Evolutionary conservation across 35 echinoderm and acorn worm species (phyloP), one percentile per base, ranked within the genome.

Genomic region (Ptychodera flava): DNA sequence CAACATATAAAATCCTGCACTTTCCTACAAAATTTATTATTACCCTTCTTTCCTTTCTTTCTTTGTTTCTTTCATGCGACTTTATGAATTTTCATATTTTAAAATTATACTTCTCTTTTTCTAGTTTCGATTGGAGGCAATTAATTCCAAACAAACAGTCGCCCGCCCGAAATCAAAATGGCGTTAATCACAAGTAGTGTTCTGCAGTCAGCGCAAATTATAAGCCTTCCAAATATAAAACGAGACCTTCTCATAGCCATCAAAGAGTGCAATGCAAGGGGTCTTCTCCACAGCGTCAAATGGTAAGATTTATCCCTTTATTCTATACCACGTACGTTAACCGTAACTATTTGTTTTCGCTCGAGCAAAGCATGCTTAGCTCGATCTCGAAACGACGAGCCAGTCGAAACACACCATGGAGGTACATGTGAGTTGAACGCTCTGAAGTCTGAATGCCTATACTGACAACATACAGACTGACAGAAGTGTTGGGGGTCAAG

Each of bases 241-340:
- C 80, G 90, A 38, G 94, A 96, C 79, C 84, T 96, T 15, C 35
- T 92, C 29, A 78, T 79, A 16, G 88, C 88, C 22, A 92, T 89
- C 32, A 91, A 89, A 79, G 85, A 90, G 33, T 96, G 91, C 76
- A 76, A 80, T 31, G 87, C 92, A 38, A 89, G 91, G 85, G 91
- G 93, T 0, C 90, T 96, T 78, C 79, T 90, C 10, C 90, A 96
- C 76, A 96, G 94, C 88, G 94, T 88, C 15, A 96, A 96, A 88
- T 96, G 94, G 94, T 93, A 90, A 92, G 88, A 28, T 28, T 36
- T 30, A 32, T 78, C 0, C 12, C 34, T 86, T 33, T 33, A 90
- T 76, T 33, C 34, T 37, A 45, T 38, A 16, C 0, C 30, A 29
- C 15, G 32, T 31, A 1, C 22, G 2, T 16, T 35, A 28, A 32